Evolutionary conservation across 2,113 vertebrate genomes (phyloP), one percentile per base, ranked within the genome.

Genomic region (Platycercus adscitus): DNA sequence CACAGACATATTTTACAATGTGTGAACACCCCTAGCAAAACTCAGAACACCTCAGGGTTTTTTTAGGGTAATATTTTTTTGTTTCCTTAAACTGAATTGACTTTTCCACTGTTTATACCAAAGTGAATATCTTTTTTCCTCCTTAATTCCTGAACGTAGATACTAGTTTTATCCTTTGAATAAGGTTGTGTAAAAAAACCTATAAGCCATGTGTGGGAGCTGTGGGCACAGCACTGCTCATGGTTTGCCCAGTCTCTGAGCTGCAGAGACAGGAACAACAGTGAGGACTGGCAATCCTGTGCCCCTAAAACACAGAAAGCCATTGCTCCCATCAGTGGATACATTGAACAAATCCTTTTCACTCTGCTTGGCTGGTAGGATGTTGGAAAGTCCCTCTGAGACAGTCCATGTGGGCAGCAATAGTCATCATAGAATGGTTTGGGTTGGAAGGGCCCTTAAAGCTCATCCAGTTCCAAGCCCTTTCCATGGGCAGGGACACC

Each of bases 211-310:
- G 3, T 6, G 53, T 60, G 28, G 41, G 35, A 50, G 28, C 44
- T 46, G 28, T 6, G 17, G 25, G 7, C 9, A 23, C 15, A 93
- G n/a, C 9, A 20, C 43, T 21, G 64, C 26, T 66, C 9, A 47
- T 20, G 31, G 16, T 26, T 50, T 60, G 46, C 18, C 56, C 23
- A 23, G 0, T 6, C 41, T 58, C 46, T n/a, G 56, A 53, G 61
- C 49, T 60, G 41, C 37, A 52, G 44, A 73, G 11, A 35, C 16
- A 12, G 15, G 39, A 53, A 18, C 1, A 0, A 24, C 20, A 35
- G 12, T 31, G 41, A 55, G 29, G 35, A n/a, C 19, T 0, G 0
- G 9, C 7, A 28, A 16, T 13, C 8, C 31, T 0, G 2, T 9
- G 58, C 10, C 75, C 17, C 37, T 21, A 8, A 73, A 73, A 6